These are phyloP conservation scores for Squalus acanthias DNA, from an alignment of 2,797 vertebrate genomes.

Conservation along the genomic window DNA sequence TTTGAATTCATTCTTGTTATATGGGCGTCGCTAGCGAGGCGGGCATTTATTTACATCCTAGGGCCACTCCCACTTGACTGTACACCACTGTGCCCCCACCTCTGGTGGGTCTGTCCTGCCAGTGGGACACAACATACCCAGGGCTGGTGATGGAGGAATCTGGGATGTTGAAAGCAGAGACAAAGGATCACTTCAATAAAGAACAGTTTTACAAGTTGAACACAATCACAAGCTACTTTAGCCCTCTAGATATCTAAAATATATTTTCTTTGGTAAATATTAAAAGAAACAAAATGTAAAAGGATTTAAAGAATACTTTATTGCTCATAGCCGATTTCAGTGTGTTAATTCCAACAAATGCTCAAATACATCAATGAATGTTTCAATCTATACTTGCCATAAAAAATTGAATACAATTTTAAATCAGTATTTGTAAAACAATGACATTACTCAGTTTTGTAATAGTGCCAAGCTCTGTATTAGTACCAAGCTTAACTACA, in stretches of 20 bases:
- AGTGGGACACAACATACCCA: neutral
- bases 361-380: neutral
- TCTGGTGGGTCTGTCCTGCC: neutral
- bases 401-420: conserved; percentile 15
- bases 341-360: neutral
- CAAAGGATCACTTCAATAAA: neutral
- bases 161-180: neutral
- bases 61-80: neutral
- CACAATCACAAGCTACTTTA: neutral
- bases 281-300: neutral
- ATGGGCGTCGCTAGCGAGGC: no score
- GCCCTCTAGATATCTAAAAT: neutral
- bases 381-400: neutral
- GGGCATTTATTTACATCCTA: neutral
- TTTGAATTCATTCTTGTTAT: no score
- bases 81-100: neutral
- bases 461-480: neutral
- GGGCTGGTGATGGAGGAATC: neutral
- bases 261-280: no score
- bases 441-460: neutral
- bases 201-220: neutral
- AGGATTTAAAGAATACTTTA: neutral
- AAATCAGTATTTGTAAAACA: conserved; percentile 5
- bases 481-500: neutral
- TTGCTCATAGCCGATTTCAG: neutral